Evolutionary conservation across 64 coral and sea anemone genomes (phyloP).

Genomic region (Platygyra sinensis): DNA sequence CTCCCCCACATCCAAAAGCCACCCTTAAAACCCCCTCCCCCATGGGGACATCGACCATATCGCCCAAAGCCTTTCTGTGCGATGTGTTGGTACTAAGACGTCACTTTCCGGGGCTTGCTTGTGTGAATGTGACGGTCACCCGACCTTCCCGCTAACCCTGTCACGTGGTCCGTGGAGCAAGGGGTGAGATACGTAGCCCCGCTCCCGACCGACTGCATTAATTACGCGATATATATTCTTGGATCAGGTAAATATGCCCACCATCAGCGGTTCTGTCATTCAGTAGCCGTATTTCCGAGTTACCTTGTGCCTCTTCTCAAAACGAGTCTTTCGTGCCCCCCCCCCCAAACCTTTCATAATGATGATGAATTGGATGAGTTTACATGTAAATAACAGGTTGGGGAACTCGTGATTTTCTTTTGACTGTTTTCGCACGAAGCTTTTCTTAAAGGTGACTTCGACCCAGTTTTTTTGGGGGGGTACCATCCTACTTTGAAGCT

Average conservation of each 20-base stretch:
- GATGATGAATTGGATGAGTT: no score
- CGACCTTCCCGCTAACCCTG: slow-evolving; percentile 85
- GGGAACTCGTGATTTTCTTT: no score
- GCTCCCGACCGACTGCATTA: slow-evolving; percentile 81
- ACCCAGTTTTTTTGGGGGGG: no score
- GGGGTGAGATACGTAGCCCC: slow-evolving; percentile 87
- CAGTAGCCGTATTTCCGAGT: neutral
- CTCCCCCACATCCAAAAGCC: slow-evolving; percentile 30
- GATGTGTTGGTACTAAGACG: slow-evolving; percentile 91
- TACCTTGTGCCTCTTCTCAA: no score
- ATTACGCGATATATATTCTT: slow-evolving; percentile 85
- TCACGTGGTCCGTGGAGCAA: slow-evolving; percentile 85
- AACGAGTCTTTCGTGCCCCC: no score
- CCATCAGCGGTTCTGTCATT: neutral
- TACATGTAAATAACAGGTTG: no score
- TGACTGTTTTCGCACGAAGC: no score
- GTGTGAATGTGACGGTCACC: slow-evolving; percentile 83
- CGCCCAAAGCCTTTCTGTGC: slow-evolving; percentile 40
- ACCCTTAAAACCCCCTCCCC: slow-evolving; percentile 45
- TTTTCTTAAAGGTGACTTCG: no score
- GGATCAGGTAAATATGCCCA: slow-evolving; percentile 72
- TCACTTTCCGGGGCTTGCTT: slow-evolving; percentile 96
- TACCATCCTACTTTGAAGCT: no score
- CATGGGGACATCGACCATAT: slow-evolving; percentile 21
- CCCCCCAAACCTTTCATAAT: neutral